Base-by-base conservation (phyloP, 2,888 invertebrate genomes). In the Drosophila prolongata region DNA sequence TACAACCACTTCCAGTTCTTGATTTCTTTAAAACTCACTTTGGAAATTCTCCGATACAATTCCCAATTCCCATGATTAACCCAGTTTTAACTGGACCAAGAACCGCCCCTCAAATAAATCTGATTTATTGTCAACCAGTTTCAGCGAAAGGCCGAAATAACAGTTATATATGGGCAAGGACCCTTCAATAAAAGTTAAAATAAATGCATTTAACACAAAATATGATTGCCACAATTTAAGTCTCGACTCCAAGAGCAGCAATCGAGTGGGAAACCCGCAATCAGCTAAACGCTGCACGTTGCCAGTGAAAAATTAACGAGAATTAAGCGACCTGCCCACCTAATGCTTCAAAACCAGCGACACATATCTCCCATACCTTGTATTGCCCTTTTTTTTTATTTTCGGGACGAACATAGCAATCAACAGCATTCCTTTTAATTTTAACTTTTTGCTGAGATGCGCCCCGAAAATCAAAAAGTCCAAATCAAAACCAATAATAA, bases 401-500 rank as follows among this genome's bases (percentile, higher is more conserved):
- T 34, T 49, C 16, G 19, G 34, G 53, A 57, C 50, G 27, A n/a
- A 16, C 59, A 77, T 76, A 68, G 75, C 81, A 89, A 87, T 90
- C 90, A 90, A 81, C 82, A 84, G 76, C 87, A 90, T 90, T 89
- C 89, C 89, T 76, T 86, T 89, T 87, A 77, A 87, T 76, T 87
- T 87, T 55, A 70, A 77, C 59, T 76, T 77, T 80, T 85, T 76
- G 71, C 75, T 10, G 13, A 47, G 70, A 69, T 60, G 59, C 53
- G 61, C 64, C 75, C 61, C 34, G 38, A 71, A 76, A 65, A 86
- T 71, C 74, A 73, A 82, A 87, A 72, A 79, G 74, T 78, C 74
- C 78, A 81, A 84, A 87, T 89, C 90, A 91, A 91, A 91, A 91
- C 92, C 90, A 92, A 92, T 92, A 92, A 91, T 91, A 92, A 92